Percentiles rank a stretch among this genome's conserved stretches.
Evolutionary conservation across 2,888 invertebrate species (phyloP).

Genomic region (Deilephila elpenor): DNA sequence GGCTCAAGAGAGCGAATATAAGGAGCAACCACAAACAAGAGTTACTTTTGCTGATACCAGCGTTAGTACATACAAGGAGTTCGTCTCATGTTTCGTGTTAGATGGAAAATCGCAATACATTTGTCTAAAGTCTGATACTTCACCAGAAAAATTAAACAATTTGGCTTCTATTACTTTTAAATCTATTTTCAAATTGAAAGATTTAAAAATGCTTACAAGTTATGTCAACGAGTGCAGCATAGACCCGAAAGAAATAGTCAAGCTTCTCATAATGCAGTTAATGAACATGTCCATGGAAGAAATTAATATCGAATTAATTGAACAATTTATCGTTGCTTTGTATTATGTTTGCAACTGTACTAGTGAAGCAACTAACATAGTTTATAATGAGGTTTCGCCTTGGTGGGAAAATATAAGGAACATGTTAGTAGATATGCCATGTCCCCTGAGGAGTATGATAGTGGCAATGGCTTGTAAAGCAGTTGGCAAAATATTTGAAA

Average conservation of each 20-base stretch:
- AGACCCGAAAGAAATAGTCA: conserved; percentile 87
- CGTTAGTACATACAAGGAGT: conserved; percentile 81
- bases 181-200: conserved; percentile 76
- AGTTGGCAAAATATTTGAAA: conserved; percentile 85
- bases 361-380: conserved; percentile 85
- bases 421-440: conserved; percentile 88
- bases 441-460: conserved; percentile 91
- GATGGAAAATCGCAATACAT: conserved; percentile 60
- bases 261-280: conserved; percentile 89
- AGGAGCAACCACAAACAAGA: conserved; percentile 71
- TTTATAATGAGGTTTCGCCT: conserved; percentile 88
- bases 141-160: conserved; percentile 61
- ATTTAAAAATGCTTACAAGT: conserved; percentile 55
- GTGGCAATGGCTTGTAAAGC: conserved; percentile 93
- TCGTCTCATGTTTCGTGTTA: conserved; percentile 83
- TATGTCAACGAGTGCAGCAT: conserved; percentile 64
- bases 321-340: conserved; percentile 87
- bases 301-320: conserved; percentile 85
- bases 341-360: conserved; percentile 87
- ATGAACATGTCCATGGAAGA: conserved; percentile 85
- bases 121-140: conserved; percentile 60
- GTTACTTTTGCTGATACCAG: conserved; percentile 85
- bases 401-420: conserved; percentile 94
- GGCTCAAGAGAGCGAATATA: conserved; percentile 76
- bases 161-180: conserved; percentile 68